Base-by-base conservation (phyloP, 2,113 vertebrate genomes). In the Corythoichthys haematopterus region DNA sequence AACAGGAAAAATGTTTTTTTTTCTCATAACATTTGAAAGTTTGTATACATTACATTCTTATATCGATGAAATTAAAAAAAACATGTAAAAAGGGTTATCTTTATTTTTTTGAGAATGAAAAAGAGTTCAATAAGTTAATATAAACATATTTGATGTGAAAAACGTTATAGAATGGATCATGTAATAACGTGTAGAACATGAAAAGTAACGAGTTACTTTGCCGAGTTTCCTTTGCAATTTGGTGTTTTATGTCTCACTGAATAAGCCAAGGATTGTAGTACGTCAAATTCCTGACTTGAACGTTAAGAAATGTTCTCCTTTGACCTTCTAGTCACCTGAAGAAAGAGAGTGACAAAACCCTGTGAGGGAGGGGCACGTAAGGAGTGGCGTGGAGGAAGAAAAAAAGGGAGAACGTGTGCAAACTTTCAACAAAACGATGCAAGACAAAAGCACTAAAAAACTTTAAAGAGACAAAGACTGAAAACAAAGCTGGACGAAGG, bases 281-380 rank as follows among this genome's bases (percentile, higher is more conserved):
- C 6, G 2, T 35, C 14, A 64, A 47, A 63, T 15, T 63, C 14
- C 7, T 37, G 13, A 33, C 14, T 63, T 35, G 40, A 28, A 15
- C 13, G 20, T 48, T 71, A 12, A 73, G 46, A 45, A 0, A 1
- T 64, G 69, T 76, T 65, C 40, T 60, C 14, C 77, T 47, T 73
- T 76, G 68, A 63, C 63, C 45, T 48, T 88, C 72, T 28, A 98
- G 96, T 91, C 96, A 97, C 92, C 92, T 98, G 93, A 98, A 99
- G 92, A 99, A 99, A 85, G 97, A 99, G 85, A 98, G 94, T 59
- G 96, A 99, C 91, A 99, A 99, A 90, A 93, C 95, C 79, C 94
- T 99, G 93, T 99, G 94, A 95, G 88, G 85, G 90, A 78, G 83
- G 80, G 78, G 69, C 74, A 69, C 43, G 40, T 46, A 13, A 64